Evolutionary conservation across 2,113 vertebrate genomes (phyloP).

Genomic region (Melanocharis versteri): DNA sequence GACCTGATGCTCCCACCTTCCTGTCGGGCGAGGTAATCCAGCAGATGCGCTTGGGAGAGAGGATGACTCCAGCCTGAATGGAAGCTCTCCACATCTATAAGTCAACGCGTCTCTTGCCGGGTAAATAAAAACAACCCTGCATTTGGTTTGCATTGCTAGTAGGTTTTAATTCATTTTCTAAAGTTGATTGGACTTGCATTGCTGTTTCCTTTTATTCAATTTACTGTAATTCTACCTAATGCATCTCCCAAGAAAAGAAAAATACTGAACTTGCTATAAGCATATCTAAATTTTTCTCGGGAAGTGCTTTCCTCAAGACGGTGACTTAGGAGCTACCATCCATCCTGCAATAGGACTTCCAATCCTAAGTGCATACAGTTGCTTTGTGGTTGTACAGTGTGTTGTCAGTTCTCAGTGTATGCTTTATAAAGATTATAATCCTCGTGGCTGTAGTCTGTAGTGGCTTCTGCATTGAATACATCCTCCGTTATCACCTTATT

Average conservation of each 20-base stretch:
- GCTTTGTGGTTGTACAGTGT: not conserved
- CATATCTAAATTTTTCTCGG: not conserved
- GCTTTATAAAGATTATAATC: not conserved
- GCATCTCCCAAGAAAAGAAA: not conserved
- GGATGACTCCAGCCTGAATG: not conserved
- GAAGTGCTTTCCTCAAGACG: not conserved
- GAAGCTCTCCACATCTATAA: not conserved
- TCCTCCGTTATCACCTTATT: not conserved
- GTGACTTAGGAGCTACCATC: not conserved
- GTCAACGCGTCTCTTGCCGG: rapidly evolving
- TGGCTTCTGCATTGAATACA: not conserved
- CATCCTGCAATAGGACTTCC: not conserved
- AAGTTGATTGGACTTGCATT: not conserved
- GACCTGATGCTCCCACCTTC: not conserved
- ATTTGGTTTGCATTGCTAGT: not conserved
- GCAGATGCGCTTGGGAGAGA: not conserved
- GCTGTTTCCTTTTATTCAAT: not conserved
- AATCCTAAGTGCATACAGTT: not conserved
- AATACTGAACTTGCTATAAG: not conserved
- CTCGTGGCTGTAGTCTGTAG: not conserved
- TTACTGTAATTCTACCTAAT: not conserved
- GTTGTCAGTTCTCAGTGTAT: not conserved
- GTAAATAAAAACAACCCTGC: not conserved
- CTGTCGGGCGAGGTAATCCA: not conserved
- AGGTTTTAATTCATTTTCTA: not conserved